Conservation (phyloP, 2,797 vertebrate genomes). For the Setipinna tenuifilis region DNA sequence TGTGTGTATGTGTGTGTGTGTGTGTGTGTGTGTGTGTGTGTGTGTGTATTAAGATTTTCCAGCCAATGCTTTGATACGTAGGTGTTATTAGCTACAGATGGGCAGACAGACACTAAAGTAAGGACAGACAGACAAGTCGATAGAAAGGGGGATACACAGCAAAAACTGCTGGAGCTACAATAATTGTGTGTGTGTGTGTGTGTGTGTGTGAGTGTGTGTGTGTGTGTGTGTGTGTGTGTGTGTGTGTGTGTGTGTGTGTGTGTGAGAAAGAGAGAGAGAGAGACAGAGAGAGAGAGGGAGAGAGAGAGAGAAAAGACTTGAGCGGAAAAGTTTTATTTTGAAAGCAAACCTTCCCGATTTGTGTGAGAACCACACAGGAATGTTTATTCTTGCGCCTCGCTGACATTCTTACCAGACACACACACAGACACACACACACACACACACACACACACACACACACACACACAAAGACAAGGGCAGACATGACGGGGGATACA, state of each 20-base stretch:
- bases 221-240: not conserved
- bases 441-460: constrained; percentile 43
- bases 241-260: not conserved
- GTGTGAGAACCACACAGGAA: constrained; percentile 69
- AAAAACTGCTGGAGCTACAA: not conserved
- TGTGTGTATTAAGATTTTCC: too few species aligned
- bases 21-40: not conserved
- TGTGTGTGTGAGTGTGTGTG: constrained; percentile 34
- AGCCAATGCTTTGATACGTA: not conserved
- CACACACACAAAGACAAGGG: constrained; percentile 49
- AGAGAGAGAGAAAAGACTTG: constrained; percentile 22
- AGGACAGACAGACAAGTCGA: not conserved
- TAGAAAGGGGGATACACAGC: constrained; percentile 13
- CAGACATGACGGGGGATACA: constrained; percentile 46
- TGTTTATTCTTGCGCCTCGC: constrained; percentile 80
- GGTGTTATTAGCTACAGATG: not conserved
- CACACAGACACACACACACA: constrained; percentile 45
- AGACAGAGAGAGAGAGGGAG: constrained; percentile 34
- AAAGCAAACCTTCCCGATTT: constrained; percentile 56
- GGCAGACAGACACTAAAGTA: not conserved
- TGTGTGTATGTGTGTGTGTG: not conserved
- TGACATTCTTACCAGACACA: constrained; percentile 69
- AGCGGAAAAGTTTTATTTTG: constrained; percentile 56
- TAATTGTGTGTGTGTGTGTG: constrained; percentile 24
- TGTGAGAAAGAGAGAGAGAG: constrained; percentile 30